These are phyloP conservation scores for Phylloscopus collybita DNA, from an alignment of 2,797 vertebrate species.

Conservation along the genomic window DNA sequence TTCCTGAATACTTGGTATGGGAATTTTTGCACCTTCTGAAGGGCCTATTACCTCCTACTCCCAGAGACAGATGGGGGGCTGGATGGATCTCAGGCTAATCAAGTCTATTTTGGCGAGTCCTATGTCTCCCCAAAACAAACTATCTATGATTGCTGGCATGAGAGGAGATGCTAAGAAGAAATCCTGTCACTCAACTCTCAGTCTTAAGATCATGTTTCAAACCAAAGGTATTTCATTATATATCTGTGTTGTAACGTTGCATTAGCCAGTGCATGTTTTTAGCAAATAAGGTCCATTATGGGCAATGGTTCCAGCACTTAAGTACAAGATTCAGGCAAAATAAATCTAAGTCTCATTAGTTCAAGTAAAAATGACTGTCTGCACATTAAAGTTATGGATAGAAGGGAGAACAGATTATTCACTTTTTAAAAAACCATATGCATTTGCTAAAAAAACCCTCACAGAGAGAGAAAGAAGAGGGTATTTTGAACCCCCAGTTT, in stretches of 20 bases:
- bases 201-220: not conserved
- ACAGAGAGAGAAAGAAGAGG: not conserved
- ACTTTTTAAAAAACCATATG: not conserved
- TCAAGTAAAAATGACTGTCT: not conserved
- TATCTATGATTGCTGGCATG: not conserved
- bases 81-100: not conserved
- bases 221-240: not conserved
- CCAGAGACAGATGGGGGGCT: not conserved
- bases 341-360: not conserved
- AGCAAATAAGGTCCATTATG: not conserved
- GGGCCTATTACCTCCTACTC: not conserved
- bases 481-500: not conserved
- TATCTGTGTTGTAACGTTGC: not conserved
- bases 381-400: not conserved
- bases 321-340: not conserved
- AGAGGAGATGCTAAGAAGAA: not conserved
- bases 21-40: not conserved
- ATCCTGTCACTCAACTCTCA: not conserved
- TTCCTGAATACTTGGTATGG: not conserved
- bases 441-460: not conserved
- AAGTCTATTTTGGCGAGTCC: not conserved
- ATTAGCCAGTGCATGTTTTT: not conserved
- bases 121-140: not conserved
- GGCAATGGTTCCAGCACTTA: not conserved
- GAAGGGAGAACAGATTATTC: not conserved